Conservation (phyloP, 2,113 vertebrate genomes). For the Numida meleagris region DNA sequence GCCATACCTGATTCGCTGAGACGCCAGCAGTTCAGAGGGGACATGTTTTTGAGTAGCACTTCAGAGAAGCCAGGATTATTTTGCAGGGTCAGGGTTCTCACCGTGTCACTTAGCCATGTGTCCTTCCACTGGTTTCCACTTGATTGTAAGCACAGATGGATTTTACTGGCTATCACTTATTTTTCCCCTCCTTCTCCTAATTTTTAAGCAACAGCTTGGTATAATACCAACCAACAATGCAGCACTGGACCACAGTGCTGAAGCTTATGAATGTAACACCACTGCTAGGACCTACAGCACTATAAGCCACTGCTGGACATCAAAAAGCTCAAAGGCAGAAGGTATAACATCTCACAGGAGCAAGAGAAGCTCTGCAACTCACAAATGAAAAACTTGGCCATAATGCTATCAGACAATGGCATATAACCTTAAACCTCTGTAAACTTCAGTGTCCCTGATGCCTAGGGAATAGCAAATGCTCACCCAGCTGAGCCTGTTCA, state of each 20-base stretch:
- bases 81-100: background rate
- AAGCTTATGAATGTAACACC: background rate
- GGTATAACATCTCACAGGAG: background rate
- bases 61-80: background rate
- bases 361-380: background rate
- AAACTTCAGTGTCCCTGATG: background rate
- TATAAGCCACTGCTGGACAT: rapidly evolving
- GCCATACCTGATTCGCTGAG: background rate
- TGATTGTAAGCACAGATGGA: background rate
- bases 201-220: background rate
- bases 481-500: background rate
- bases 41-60: background rate
- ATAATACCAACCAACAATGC: background rate
- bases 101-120: background rate
- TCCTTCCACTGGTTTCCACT: background rate
- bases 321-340: background rate
- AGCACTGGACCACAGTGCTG: rapidly evolving
- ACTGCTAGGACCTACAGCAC: background rate
- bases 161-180: background rate
- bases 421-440: rapidly evolving
- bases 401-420: background rate
- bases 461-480: background rate
- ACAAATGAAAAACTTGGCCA: background rate
- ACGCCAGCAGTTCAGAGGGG: background rate
- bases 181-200: background rate